Percentiles rank a stretch among this genome's conserved stretches.
These are phyloP conservation scores for Aurelia coerulea DNA, from an alignment of 30 jellyfish, hydroid and myxozoan genomes.

Conservation along the genomic window DNA sequence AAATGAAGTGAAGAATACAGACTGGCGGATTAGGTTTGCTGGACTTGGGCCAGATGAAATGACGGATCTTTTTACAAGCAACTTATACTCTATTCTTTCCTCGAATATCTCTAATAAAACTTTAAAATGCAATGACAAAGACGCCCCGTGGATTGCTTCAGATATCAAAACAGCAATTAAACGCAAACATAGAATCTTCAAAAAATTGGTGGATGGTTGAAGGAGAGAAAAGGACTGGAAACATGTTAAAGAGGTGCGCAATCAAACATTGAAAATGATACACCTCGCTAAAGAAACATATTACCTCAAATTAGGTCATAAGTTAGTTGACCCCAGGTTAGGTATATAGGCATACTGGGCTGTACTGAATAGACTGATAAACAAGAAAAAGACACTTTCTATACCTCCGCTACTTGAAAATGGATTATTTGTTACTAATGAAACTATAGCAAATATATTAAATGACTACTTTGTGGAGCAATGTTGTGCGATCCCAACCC, in stretches of 20 bases:
- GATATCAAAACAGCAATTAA: slow-evolving; percentile 44
- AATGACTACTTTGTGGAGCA: slow-evolving; percentile 1
- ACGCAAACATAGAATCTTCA: slow-evolving; percentile 38
- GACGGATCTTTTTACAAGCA: slow-evolving; percentile 26
- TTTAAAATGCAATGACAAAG: slow-evolving; percentile 29
- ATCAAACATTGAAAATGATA: slow-evolving; percentile 16
- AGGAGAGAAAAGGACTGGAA: slow-evolving; percentile 33
- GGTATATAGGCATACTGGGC: slow-evolving; percentile 51
- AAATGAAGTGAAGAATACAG: background rate
- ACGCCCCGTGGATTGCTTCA: slow-evolving; percentile 26
- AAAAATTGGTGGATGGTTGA: slow-evolving; percentile 20
- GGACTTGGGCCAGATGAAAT: slow-evolving; percentile 37
- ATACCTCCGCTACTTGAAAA: slow-evolving; percentile 21
- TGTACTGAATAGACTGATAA: background rate
- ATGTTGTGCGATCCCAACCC: background rate
- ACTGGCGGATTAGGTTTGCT: slow-evolving; percentile 22
- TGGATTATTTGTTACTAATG: slow-evolving; percentile 3
- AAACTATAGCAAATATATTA: background rate
- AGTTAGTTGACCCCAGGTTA: slow-evolving; percentile 10
- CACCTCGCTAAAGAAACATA: slow-evolving; percentile 9
- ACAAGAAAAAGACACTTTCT: background rate
- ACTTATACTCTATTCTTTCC: background rate
- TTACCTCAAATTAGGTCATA: slow-evolving; percentile 15
- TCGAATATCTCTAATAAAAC: slow-evolving; percentile 25
- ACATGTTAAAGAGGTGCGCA: slow-evolving; percentile 26